Base-by-base conservation (phyloP, 2,113 vertebrate genomes). In the Ophthalmolycus amberensis region DNA sequence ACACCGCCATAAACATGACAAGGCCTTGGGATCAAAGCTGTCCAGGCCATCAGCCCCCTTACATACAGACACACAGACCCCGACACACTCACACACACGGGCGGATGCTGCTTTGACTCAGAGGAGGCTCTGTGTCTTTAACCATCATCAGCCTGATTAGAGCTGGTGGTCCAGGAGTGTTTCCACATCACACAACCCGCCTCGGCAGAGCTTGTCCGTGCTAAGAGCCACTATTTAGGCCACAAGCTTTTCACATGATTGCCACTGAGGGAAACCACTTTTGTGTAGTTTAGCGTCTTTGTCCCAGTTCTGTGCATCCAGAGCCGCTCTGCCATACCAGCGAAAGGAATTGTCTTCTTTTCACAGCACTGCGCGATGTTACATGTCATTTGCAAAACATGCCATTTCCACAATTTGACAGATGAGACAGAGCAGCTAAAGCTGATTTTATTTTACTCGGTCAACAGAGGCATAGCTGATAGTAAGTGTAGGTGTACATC, bases 1-100 rank as follows among this genome's bases (percentile, higher is more conserved):
- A 95, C 95, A 95, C 94, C 87, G 80, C 75, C 91, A 95, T 95
- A 95, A 95, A 95, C 92, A 95, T 95, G 94, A 95, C 94, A 95
- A 92, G 94, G 86, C 88, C 89, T 73, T 81, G 83, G 91, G 93
- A 95, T 95, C 95, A 95, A 95, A 95, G 91, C 91, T 78, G 83
- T 75, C 77, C 72, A 42, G 85, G 79, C 88, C 86, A 87, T 86
- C 86, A 77, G 75, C 79, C 86, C 71, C 66, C 46, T 83, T 62
- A 66, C 56, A 79, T 32, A 80, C 63, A 74, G 22, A 76, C 75
- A 75, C 75, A 59, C 29, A 83, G 66, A 79, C 69, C 34, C 82
- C 7, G 10, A 59, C 11, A 52, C 71, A 69, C 80, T 42, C 71
- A 48, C 74, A 63, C 69, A 75, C 67, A 64, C 59, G 67, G 32